These are phyloP conservation scores for Saturnia pavonia DNA, from an alignment of 2,888 invertebrate genomes.

Conservation along the genomic window DNA sequence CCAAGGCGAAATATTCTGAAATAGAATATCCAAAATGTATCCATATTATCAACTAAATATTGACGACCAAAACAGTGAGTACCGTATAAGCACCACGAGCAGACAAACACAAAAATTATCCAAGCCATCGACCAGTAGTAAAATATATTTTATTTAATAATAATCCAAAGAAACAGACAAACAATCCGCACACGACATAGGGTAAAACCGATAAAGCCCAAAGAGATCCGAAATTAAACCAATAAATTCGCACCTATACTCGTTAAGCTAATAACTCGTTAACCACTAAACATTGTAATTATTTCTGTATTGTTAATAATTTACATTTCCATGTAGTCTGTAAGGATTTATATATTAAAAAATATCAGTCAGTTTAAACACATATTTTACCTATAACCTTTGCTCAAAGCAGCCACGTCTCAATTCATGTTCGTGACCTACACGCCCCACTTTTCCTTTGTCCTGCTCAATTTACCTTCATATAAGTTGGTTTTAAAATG, in stretches of 20 bases:
- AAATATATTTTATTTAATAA: neutral
- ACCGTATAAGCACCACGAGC: neutral
- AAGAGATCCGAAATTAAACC: neutral
- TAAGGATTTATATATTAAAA: neutral
- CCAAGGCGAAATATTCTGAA: too few species aligned
- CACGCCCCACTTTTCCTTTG: conserved; percentile 58
- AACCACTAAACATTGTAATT: neutral
- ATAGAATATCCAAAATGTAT: neutral
- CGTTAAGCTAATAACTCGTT: neutral
- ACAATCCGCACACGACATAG: neutral
- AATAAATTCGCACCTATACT: too few species aligned
- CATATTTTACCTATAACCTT: conserved; percentile 6
- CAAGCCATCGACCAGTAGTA: neutral
- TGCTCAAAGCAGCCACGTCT: conserved; percentile 12
- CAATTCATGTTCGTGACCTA: conserved; percentile 58
- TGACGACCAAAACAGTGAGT: neutral
- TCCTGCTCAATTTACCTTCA: conserved; percentile 23
- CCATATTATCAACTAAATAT: neutral
- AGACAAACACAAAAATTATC: neutral
- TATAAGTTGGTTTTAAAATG: conserved; percentile 12
- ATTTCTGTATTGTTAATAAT: neutral
- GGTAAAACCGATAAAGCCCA: neutral
- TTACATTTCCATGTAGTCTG: neutral
- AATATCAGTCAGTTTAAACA: neutral
- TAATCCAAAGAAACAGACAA: neutral